A percentile compares a stretch with the other conserved stretches of the same genome.
These are phyloP conservation scores for Nebria ingens DNA, from an alignment of 1,140 invertebrate species.

Conservation along the genomic window DNA sequence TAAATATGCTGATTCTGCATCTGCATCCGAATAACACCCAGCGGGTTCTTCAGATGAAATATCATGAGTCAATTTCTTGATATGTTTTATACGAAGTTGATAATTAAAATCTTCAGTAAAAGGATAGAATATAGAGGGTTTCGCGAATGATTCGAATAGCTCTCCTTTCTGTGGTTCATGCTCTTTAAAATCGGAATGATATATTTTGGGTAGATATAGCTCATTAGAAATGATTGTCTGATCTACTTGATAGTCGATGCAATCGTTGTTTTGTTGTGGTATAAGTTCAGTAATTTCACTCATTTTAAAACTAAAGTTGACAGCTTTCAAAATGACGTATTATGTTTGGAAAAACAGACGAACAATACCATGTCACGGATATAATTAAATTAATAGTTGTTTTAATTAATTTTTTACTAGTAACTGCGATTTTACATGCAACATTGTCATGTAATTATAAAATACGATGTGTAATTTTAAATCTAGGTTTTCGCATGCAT, in stretches of 20 bases:
- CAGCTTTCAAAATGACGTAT: neutral
- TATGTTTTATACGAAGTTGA: neutral
- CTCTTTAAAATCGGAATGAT: slow-evolving; percentile 15
- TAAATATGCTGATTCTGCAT: slow-evolving; percentile 40
- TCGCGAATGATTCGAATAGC: neutral
- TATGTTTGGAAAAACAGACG: too few species aligned
- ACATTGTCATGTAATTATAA: too few species aligned
- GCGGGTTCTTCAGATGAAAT: slow-evolving; percentile 16
- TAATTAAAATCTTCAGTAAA: slow-evolving; percentile 31
- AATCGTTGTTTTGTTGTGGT: slow-evolving; percentile 12
- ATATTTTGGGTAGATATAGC: slow-evolving; percentile 19
- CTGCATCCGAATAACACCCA: slow-evolving; percentile 31
- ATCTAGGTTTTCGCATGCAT: neutral
- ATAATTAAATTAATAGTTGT: too few species aligned
- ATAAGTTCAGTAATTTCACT: neutral
- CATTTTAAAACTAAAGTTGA: neutral
- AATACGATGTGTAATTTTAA: neutral
- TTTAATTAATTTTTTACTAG: too few species aligned
- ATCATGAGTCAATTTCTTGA: neutral
- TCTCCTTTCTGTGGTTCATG: slow-evolving; percentile 13
- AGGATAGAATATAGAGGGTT: slow-evolving; percentile 27
- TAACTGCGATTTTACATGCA: too few species aligned
- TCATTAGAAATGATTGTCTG: slow-evolving; percentile 24
- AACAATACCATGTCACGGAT: too few species aligned
- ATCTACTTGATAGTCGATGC: slow-evolving; percentile 19